Conservation (phyloP, 1,140 invertebrate species). For the Colletes gigas region DNA sequence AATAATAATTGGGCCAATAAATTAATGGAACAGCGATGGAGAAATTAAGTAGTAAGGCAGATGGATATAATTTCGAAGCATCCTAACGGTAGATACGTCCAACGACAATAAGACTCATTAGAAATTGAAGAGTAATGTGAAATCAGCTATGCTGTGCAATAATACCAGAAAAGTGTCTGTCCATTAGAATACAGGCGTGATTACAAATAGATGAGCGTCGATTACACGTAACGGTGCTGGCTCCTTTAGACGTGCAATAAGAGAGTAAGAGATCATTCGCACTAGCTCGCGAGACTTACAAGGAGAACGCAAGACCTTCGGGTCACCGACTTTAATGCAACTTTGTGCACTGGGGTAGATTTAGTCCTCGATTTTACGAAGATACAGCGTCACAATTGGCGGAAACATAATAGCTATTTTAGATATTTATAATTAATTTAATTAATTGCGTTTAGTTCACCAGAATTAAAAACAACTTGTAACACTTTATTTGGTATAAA, state of each 20-base stretch:
- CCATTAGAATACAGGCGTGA: constrained; percentile 9
- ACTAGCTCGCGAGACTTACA: too few relatives aligned
- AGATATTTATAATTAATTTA: too few relatives aligned
- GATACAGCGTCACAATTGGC: too few relatives aligned
- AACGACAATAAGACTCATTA: neutral
- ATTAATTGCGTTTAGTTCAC: too few relatives aligned
- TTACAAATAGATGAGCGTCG: constrained; percentile 42
- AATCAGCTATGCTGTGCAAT: constrained; percentile 8
- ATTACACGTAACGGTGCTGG: constrained; percentile 66
- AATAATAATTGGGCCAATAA: neutral
- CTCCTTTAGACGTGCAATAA: constrained; percentile 45
- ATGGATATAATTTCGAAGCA: neutral
- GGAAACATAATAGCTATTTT: too few relatives aligned
- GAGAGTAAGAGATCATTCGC: too few relatives aligned
- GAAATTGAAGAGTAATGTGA: constrained; percentile 23
- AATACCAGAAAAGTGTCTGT: neutral
- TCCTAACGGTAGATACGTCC: constrained; percentile 20
- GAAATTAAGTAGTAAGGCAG: neutral
- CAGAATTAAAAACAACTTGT: too few relatives aligned
- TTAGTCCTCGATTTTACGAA: too few relatives aligned
- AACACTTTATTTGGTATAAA: too few relatives aligned
- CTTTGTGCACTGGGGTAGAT: too few relatives aligned
- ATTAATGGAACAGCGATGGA: neutral
- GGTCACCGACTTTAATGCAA: too few relatives aligned
- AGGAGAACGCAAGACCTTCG: too few relatives aligned